Percentiles rank a stretch among this genome's conserved stretches.
Evolutionary conservation across 2,113 vertebrate species (phyloP).

Genomic region (Oenanthe oenanthe): DNA sequence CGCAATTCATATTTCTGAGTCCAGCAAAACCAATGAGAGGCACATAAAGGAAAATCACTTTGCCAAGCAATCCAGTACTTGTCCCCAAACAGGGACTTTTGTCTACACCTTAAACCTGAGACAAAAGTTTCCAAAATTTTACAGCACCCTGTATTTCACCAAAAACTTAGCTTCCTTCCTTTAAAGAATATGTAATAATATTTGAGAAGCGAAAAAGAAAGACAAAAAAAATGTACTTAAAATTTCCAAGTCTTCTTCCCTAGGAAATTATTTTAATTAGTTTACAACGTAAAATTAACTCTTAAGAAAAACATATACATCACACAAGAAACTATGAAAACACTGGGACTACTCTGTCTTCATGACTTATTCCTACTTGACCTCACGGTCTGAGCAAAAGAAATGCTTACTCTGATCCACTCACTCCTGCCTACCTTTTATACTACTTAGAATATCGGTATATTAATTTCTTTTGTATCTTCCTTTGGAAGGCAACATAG

Average conservation of each 20-base stretch:
- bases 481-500: not conserved
- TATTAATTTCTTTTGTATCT: not conserved
- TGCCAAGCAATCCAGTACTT: not conserved
- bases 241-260: not conserved
- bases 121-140: not conserved
- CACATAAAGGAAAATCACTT: not conserved
- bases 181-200: not conserved
- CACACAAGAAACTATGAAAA: not conserved
- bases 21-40: not conserved
- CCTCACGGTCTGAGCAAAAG: not conserved
- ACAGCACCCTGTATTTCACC: not conserved
- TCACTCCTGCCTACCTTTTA: not conserved
- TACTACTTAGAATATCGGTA: not conserved
- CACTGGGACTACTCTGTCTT: fast-evolving
- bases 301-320: not conserved
- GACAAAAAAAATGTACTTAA: not conserved
- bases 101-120: not conserved
- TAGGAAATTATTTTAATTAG: not conserved
- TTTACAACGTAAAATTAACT: not conserved
- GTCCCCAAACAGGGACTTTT: not conserved
- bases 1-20: not conserved
- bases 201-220: not conserved
- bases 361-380: too few relatives aligned
- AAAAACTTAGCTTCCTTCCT: not conserved
- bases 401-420: not conserved